These are phyloP conservation scores for Pelosia muscerda DNA, from an alignment of 2,888 invertebrate genomes.

Conservation along the genomic window DNA sequence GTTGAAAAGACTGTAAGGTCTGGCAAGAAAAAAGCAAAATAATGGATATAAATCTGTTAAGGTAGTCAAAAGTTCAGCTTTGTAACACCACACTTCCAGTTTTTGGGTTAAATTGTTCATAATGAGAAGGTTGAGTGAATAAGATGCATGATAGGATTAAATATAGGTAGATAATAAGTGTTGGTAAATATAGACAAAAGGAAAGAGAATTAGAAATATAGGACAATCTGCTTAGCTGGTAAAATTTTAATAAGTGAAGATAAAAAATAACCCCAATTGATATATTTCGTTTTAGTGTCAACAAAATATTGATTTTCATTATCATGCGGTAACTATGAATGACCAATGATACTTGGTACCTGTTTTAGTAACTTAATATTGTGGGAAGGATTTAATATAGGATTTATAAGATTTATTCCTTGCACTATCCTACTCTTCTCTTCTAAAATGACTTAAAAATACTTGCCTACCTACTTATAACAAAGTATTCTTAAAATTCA, in stretches of 20 bases:
- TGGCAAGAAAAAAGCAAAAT: constrained; percentile 84
- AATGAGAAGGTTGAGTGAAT: constrained; percentile 22
- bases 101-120: constrained; percentile 29
- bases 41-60: constrained; percentile 46
- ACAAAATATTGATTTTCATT: not conserved
- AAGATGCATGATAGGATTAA: constrained; percentile 7
- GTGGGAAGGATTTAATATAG: not conserved
- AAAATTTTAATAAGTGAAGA: not conserved
- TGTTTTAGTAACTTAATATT: not conserved
- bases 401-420: not conserved
- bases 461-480: not conserved
- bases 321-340: not conserved
- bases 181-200: not conserved
- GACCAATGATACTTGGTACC: not conserved
- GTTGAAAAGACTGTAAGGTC: constrained; percentile 82
- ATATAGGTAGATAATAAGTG: not conserved
- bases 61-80: constrained; percentile 23
- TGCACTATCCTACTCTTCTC: not conserved
- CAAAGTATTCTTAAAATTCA: not conserved
- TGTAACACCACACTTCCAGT: constrained; percentile 31
- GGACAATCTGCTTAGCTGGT: not conserved
- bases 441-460: not conserved
- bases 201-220: not conserved
- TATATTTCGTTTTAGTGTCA: not conserved
- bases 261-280: not conserved